Conservation (phyloP, 2,797 vertebrate species). For the Anniella stebbinsi region DNA sequence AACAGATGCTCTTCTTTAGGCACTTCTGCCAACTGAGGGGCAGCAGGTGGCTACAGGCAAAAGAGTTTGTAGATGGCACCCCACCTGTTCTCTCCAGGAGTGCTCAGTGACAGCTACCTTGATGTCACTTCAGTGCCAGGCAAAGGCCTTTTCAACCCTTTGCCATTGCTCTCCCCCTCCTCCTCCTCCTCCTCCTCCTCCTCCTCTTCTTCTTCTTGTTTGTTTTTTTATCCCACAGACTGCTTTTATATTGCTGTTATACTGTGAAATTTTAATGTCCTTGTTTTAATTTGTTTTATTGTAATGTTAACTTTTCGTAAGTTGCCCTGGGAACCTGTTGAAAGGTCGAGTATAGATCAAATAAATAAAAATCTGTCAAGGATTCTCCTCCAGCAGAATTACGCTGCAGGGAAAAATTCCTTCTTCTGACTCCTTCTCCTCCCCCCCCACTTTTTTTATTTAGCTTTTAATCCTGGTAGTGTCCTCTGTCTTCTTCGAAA, state of each 20-base stretch:
- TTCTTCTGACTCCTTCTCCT: neutral
- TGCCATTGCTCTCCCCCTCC: neutral
- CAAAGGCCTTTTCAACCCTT: neutral
- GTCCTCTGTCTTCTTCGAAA: neutral
- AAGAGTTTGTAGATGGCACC: neutral
- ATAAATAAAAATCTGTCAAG: constrained; percentile 10
- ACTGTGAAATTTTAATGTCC: neutral
- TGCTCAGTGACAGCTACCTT: neutral
- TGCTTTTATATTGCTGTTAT: neutral
- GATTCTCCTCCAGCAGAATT: neutral
- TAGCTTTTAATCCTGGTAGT: neutral
- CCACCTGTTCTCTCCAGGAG: neutral
- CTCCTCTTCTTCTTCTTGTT: neutral
- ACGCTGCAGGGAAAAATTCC: neutral
- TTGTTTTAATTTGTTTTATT: constrained; percentile 15
- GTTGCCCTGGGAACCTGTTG: neutral
- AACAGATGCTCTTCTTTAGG: neutral
- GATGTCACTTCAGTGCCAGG: neutral
- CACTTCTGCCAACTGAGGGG: neutral
- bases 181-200: too few species aligned
- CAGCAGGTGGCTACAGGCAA: neutral
- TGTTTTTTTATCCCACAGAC: neutral
- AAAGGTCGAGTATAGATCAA: neutral
- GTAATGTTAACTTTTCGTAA: neutral
- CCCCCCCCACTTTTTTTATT: neutral